These are phyloP conservation scores for Ormia ochracea DNA, from an alignment of 2,888 invertebrate species.

Conservation along the genomic window DNA sequence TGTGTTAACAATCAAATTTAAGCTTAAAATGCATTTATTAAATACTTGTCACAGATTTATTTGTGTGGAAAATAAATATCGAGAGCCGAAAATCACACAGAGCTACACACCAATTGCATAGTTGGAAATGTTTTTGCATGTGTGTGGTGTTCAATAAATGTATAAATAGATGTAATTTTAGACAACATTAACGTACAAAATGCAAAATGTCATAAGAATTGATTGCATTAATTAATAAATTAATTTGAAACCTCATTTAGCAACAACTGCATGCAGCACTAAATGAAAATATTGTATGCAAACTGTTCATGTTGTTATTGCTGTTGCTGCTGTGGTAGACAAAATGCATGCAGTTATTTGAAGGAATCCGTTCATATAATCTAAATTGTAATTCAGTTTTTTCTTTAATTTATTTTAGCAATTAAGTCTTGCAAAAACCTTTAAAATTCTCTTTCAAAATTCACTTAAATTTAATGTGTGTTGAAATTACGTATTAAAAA, in stretches of 20 bases:
- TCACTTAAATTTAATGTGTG: not conserved
- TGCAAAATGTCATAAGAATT: constrained; percentile 64
- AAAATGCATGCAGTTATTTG: not conserved
- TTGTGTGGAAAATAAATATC: not conserved
- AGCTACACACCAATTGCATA: not conserved
- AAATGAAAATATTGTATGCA: constrained; percentile 42
- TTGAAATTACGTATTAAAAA: constrained; percentile 6
- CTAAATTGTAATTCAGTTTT: not conserved
- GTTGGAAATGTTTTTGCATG: not conserved
- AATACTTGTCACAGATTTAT: not conserved
- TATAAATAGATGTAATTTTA: constrained; percentile 56
- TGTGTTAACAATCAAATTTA: not conserved
- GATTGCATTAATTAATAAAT: constrained; percentile 66
- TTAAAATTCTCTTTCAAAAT: not conserved
- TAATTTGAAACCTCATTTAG: constrained; percentile 64
- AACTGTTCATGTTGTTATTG: constrained; percentile 12
- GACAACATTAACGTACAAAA: constrained; percentile 62
- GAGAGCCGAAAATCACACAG: not conserved
- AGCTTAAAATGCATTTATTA: not conserved
- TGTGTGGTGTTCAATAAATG: constrained; percentile 17
- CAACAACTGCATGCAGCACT: constrained; percentile 54
- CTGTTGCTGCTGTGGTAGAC: not conserved
- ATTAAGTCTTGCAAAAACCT: not conserved
- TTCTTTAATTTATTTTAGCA: no score
- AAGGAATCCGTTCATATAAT: constrained; percentile 9